Base-by-base conservation (phyloP, 1,140 invertebrate genomes). In the Formica selysi region DNA sequence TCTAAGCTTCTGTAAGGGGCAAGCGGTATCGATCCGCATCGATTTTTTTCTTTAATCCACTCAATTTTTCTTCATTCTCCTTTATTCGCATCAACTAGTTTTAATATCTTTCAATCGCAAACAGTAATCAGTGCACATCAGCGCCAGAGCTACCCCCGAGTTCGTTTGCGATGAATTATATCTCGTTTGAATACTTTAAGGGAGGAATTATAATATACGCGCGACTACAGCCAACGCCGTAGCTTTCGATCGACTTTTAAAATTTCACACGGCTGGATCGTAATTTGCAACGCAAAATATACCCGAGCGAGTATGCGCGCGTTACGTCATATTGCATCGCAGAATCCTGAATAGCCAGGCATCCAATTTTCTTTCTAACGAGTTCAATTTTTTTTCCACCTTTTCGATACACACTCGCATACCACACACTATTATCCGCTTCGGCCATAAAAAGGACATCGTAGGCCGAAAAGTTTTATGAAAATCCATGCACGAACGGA, bases 221-320 rank as follows among this genome's bases (percentile, higher is more conserved):
- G 76, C 65, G n/a, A 79, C n/a, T 57, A 70, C 36, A 29, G 61
- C 19, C 67, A n/a, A 22, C 67, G 61, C 16, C 78, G 51, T 59
- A 44, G 78, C 78, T 71, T 59, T 36, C 79, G 67, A 81, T 74
- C 79, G 79, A 74, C 79, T 73, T 83, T 74, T 74, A 74, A 74
- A 83, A 83, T 83, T 83, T 83, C 67, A 83, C 79, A 54, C 19
- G 38, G 67, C 38, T 38, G 41, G 79, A 26, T 83, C 79, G 79
- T 83, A 83, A 83, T 83, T 83, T 83, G 79, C 79, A 74, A 74
- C 68, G 79, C 79, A 83, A 83, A 83, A 74, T 83, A 83, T 54
- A 71, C 79, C 36, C 65, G 76, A 29, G 79, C 26, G 51, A 81
- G 57, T 59, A 59, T 73, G 67, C 79, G 41, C 79, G 38, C 65